A percentile compares a stretch with the other conserved stretches of the same genome.
These are phyloP conservation scores for Scaeva pyrastri DNA, from an alignment of 2,888 invertebrate species.

Conservation along the genomic window DNA sequence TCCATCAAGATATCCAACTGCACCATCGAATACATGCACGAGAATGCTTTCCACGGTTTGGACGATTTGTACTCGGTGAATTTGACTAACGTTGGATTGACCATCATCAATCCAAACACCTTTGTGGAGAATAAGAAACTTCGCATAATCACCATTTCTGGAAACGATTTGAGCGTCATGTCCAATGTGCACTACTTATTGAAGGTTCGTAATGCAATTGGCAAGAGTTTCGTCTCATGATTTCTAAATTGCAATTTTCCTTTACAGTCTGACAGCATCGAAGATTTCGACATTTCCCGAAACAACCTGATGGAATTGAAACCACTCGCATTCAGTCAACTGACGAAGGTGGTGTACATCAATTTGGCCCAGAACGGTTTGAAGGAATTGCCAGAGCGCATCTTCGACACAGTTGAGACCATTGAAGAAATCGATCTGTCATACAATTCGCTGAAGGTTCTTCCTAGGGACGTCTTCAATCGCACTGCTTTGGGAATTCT, in stretches of 20 bases:
- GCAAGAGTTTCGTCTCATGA: neutral
- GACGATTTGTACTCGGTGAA: slow-evolving; percentile 88
- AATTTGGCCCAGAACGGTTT: slow-evolving; percentile 89
- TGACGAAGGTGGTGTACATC: slow-evolving; percentile 88
- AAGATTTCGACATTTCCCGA: slow-evolving; percentile 89
- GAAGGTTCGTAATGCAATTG: slow-evolving; percentile 78
- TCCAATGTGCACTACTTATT: slow-evolving; percentile 81
- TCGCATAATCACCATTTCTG: slow-evolving; percentile 87
- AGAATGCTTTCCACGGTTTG: slow-evolving; percentile 89
- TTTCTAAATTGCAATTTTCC: neutral
- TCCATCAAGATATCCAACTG: slow-evolving; percentile 89
- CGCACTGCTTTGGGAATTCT: slow-evolving; percentile 89
- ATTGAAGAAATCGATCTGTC: slow-evolving; percentile 90
- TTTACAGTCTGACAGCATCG: slow-evolving; percentile 85
- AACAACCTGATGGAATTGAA: slow-evolving; percentile 88
- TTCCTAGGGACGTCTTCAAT: slow-evolving; percentile 88
- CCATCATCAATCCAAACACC: slow-evolving; percentile 88
- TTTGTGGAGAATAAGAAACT: slow-evolving; percentile 88
- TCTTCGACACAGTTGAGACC: slow-evolving; percentile 87
- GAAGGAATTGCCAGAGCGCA: slow-evolving; percentile 83
- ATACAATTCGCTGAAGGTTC: slow-evolving; percentile 87
- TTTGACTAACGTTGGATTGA: slow-evolving; percentile 88
- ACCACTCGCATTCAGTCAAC: slow-evolving; percentile 87
- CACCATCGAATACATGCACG: slow-evolving; percentile 87
- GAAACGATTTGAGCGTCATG: slow-evolving; percentile 86